Conservation (phyloP, 2,888 invertebrate genomes). For the Agrotis ipsilon region DNA sequence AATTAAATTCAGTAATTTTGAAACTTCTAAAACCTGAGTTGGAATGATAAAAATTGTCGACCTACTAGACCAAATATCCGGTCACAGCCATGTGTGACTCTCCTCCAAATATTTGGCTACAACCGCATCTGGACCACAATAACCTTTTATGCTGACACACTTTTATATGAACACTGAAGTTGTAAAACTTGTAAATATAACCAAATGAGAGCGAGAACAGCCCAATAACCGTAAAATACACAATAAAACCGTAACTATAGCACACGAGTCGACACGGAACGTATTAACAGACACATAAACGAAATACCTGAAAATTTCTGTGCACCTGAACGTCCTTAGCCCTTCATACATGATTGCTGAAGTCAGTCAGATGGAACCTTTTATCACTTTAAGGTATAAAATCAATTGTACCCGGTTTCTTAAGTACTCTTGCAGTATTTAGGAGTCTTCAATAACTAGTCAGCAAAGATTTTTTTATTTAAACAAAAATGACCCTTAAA, state of each 20-base stretch:
- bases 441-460: no score
- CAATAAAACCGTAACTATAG: slow-evolving; percentile 45
- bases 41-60: no score
- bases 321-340: slow-evolving; percentile 70
- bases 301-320: slow-evolving; percentile 71
- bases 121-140: background rate
- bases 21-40: no score
- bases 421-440: background rate
- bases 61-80: no score
- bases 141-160: background rate
- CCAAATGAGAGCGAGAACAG: slow-evolving; percentile 24
- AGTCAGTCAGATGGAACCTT: slow-evolving; percentile 10
- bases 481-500: no score
- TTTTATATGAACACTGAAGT: slow-evolving; percentile 8
- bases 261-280: background rate
- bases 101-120: no score
- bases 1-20: no score
- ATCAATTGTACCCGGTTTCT: slow-evolving; percentile 1
- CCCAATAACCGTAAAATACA: slow-evolving; percentile 45
- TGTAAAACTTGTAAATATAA: slow-evolving; percentile 47
- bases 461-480: no score
- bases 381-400: slow-evolving; percentile 11
- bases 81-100: no score
- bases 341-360: slow-evolving; percentile 73
- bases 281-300: slow-evolving; percentile 7